These are phyloP conservation scores for Montipora efflorescens DNA, from an alignment of 64 coral and sea anemone genomes.

Conservation along the genomic window DNA sequence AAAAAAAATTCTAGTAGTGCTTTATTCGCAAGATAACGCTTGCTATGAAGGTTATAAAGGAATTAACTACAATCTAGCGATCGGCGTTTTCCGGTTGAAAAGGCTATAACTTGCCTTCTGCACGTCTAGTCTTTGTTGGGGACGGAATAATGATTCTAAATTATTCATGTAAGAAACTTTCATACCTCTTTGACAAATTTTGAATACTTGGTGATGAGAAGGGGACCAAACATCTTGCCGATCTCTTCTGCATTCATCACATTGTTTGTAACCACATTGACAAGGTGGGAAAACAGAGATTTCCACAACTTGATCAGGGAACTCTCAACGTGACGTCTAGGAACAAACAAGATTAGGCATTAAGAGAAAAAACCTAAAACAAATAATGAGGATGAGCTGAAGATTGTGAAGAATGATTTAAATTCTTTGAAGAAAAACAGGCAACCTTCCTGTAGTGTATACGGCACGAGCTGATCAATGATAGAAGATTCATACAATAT, in stretches of 20 bases:
- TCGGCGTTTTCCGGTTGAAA: too few relatives aligned
- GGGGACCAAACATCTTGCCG: slow-evolving; percentile 43
- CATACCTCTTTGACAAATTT: slow-evolving; percentile 54
- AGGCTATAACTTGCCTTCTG: too few relatives aligned
- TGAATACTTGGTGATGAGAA: slow-evolving; percentile 42
- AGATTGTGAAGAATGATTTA: not conserved
- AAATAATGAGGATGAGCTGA: not conserved
- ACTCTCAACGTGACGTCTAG: slow-evolving; percentile 46
- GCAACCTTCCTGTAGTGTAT: too few relatives aligned
- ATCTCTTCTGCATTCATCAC: slow-evolving; percentile 74
- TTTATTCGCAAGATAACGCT: too few relatives aligned
- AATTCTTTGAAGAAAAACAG: too few relatives aligned
- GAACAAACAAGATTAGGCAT: not conserved
- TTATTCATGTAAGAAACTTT: not conserved
- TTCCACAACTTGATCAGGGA: slow-evolving; percentile 64
- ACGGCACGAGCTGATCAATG: not conserved
- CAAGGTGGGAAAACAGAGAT: slow-evolving; percentile 57
- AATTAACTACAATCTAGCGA: too few relatives aligned
- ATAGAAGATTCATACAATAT: too few relatives aligned
- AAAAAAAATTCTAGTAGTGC: too few relatives aligned
- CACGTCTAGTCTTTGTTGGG: not conserved
- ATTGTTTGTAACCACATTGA: slow-evolving; percentile 71
- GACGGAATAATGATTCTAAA: too few relatives aligned
- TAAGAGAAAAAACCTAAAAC: not conserved
- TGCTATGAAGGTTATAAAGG: too few relatives aligned